Evolutionary conservation across 2,888 invertebrate species (phyloP), one percentile per base, ranked within the genome.

Genomic region (Aleiodes testaceus): DNA sequence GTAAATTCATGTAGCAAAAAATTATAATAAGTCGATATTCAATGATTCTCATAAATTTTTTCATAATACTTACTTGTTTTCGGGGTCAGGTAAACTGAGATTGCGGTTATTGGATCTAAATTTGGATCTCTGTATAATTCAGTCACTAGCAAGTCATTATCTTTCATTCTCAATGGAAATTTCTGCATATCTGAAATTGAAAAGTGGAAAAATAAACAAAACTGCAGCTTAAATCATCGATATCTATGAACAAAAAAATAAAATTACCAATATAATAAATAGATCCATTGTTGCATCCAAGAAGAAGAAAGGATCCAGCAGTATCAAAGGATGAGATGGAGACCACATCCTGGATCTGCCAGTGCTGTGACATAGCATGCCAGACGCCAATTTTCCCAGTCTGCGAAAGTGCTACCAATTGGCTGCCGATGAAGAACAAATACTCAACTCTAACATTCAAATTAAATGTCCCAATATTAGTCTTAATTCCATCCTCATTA

Each of bases 311-410:
- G 0, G 97, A 97, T 0, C 98, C 98, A 20, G 98, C 98, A 0
- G 97, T 98, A 87, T 99, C 99, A 85, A 97, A 97, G 0, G 98
- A 97, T 7, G 97, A 93, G 70, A 99, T 96, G 1, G 97, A 96
- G 16, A 97, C 95, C 12, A 98, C 95, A 88, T 98, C 98, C 86
- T 98, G 97, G 50, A 97, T 94, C 89, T 98, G 98, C 97, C 98
- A 99, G 88, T 98, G 97, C 82, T 98, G 97, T 0, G 98, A 97
- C 94, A 98, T 98, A 0, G 98, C 96, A 88, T 99, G 98, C 98
- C 98, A 99, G n/a, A 99, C 98, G 1, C 99, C 98, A 20, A 99
- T 95, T 88, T 98, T 98, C 4, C 97, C 97, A 6, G 93, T 93
- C 1, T 94, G 93, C 52, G 97, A 97, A 26, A 99, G 89, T 0